Conservation (phyloP, 2,113 vertebrate genomes). For the Meleagris gallopavo region DNA sequence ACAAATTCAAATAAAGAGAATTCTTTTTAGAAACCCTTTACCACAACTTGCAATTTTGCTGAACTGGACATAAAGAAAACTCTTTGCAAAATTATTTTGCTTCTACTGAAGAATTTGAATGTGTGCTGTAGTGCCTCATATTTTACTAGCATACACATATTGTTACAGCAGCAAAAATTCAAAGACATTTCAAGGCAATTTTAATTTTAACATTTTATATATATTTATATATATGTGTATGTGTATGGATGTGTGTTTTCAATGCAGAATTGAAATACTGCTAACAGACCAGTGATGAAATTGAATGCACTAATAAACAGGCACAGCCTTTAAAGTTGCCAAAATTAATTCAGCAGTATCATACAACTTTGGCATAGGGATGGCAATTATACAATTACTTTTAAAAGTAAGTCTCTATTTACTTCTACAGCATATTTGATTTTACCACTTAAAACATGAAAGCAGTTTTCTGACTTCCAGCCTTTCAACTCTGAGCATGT, state of each 20-base stretch:
- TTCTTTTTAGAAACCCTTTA: constrained; percentile 9
- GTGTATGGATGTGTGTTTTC: not conserved
- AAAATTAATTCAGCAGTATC: not conserved
- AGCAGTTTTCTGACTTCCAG: not conserved
- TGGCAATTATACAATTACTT: not conserved
- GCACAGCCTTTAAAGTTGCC: not conserved
- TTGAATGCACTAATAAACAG: not conserved
- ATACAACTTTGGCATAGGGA: not conserved
- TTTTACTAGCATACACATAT: not conserved
- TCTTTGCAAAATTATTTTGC: constrained; percentile 1
- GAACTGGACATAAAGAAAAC: constrained; percentile 8
- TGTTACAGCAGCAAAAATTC: not conserved
- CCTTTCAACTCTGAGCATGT: not conserved
- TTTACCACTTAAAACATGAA: not conserved
- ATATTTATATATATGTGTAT: not conserved
- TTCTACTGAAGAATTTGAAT: not conserved
- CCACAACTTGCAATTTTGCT: not conserved
- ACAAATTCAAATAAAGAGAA: not conserved
- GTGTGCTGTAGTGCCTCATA: not conserved
- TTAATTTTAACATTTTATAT: not conserved
- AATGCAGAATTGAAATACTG: not conserved
- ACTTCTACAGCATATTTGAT: not conserved
- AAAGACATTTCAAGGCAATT: constrained; percentile 19
- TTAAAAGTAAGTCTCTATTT: not conserved
- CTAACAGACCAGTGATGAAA: not conserved